Conservation (phyloP, 2,113 vertebrate species). For the Puntigrus tetrazona region DNA sequence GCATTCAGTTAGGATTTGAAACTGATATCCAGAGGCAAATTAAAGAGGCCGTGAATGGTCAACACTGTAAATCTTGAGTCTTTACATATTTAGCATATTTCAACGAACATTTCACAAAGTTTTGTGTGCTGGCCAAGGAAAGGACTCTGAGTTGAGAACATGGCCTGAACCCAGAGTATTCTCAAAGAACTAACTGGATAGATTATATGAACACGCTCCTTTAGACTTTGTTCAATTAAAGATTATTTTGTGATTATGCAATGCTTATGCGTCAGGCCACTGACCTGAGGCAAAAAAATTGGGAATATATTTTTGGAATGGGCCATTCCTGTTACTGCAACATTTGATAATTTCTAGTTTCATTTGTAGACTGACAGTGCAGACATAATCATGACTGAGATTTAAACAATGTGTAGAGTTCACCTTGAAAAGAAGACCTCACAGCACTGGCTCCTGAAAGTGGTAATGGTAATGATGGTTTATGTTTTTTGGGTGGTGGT, state of each 20-base stretch:
- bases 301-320: neutral
- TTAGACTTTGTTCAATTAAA: neutral
- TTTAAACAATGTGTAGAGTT: neutral
- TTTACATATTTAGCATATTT: too few species aligned
- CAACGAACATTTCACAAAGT: too few species aligned
- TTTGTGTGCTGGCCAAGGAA: too few species aligned
- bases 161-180: neutral
- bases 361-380: neutral
- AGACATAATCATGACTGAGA: neutral
- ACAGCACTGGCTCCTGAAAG: neutral
- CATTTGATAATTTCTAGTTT: neutral
- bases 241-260: neutral
- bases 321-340: neutral
- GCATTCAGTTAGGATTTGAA: too few species aligned
- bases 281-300: neutral
- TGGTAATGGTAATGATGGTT: neutral
- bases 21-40: too few species aligned
- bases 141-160: neutral
- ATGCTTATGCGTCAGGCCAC: neutral
- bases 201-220: neutral
- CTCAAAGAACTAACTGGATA: neutral
- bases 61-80: too few species aligned
- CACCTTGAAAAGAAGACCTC: neutral
- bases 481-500: neutral
- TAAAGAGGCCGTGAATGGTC: too few species aligned